A percentile compares a stretch with the other conserved stretches of the same genome.
Conservation (phyloP, 2,888 invertebrate genomes). For the Calliphora vomitoria region DNA sequence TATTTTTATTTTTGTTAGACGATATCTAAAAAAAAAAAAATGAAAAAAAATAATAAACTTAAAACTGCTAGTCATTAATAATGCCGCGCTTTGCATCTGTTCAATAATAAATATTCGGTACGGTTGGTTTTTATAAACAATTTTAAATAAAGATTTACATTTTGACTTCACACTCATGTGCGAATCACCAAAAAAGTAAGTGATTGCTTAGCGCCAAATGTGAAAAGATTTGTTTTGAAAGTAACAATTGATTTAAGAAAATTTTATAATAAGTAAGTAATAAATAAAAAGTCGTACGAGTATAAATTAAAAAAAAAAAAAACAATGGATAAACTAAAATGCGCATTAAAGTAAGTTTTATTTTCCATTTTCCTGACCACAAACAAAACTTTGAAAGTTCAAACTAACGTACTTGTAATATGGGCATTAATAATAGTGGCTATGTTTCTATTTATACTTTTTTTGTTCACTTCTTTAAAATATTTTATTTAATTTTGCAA, state of each 20-base stretch:
- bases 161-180: constrained; percentile 67
- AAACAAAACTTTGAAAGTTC: not conserved
- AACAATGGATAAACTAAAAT: not conserved
- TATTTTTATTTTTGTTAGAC: not conserved
- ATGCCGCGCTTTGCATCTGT: constrained; percentile 23
- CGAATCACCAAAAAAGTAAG: constrained; percentile 66
- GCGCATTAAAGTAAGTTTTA: not conserved
- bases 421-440: not conserved
- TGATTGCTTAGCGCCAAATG: constrained; percentile 57
- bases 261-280: not conserved
- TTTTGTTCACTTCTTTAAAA: not conserved
- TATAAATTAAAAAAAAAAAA: not conserved
- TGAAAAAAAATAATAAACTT: not conserved
- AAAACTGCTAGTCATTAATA: constrained; percentile 41
- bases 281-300: too few relatives aligned
- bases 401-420: not conserved
- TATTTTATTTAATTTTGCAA: constrained; percentile 44
- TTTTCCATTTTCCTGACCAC: too few relatives aligned
- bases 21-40: not conserved
- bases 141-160: constrained; percentile 60
- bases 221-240: not conserved
- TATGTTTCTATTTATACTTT: constrained; percentile 3
- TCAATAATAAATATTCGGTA: not conserved
- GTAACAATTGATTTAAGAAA: not conserved
- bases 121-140: constrained; percentile 6